A percentile compares a stretch with the other conserved stretches of the same genome.
Evolutionary conservation across 2,113 vertebrate genomes (phyloP).

Genomic region (Phycodurus eques): DNA sequence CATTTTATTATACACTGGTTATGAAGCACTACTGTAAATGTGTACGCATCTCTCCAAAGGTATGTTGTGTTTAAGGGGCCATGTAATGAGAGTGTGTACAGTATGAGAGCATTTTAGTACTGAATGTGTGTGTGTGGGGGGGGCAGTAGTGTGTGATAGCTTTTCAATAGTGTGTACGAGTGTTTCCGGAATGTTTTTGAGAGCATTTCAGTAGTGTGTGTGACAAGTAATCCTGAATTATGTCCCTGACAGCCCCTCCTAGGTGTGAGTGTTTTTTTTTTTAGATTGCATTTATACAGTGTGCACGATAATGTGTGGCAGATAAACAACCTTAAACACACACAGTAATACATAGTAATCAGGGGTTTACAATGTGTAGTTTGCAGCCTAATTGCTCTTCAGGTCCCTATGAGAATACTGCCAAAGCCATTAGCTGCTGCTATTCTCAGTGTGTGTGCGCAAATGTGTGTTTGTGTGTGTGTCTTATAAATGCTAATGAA

Average conservation of each 20-base stretch:
- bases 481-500: conserved; percentile 8
- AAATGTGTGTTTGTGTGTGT: conserved; percentile 24
- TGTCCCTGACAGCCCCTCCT: neutral
- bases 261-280: conserved; percentile 29
- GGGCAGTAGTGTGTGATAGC: neutral
- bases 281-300: conserved; percentile 81
- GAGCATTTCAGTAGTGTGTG: neutral
- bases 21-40: no score
- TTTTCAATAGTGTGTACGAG: neutral
- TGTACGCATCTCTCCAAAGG: no score
- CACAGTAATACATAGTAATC: conserved; percentile 77
- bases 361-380: conserved; percentile 98
- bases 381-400: conserved; percentile 98
- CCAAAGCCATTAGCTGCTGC: conserved; percentile 91
- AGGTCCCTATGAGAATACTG: conserved; percentile 89
- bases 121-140: no score
- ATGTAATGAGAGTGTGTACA: no score
- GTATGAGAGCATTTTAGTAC: neutral
- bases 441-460: conserved; percentile 73
- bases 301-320: conserved; percentile 86
- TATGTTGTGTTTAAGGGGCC: no score
- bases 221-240: neutral
- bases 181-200: neutral
- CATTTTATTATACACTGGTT: no score
- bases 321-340: conserved; percentile 93